Evolutionary conservation across 2,113 vertebrate species (phyloP).

Genomic region (Laticauda laticaudata): DNA sequence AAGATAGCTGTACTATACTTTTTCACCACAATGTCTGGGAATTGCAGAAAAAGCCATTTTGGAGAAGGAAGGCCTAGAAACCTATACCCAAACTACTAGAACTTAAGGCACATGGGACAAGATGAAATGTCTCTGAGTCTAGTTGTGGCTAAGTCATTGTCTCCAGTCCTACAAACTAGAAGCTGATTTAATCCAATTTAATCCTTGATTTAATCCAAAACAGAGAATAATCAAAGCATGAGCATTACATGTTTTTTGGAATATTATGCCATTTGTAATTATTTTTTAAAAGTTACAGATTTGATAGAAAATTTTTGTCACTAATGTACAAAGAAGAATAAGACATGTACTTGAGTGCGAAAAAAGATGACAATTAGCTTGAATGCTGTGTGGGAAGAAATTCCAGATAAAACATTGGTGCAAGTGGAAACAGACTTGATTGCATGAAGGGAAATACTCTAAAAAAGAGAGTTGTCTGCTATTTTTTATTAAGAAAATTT

Average conservation of each 20-base stretch:
- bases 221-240: not conserved
- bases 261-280: not conserved
- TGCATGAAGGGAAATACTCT: not conserved
- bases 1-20: not conserved
- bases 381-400: not conserved
- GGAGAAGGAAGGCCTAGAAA: not conserved
- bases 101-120: not conserved
- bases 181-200: not conserved
- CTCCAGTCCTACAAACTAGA: not conserved
- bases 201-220: not conserved
- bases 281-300: not conserved
- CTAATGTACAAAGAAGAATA: not conserved
- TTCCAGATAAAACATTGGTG: not conserved
- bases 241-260: not conserved
- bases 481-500: not conserved
- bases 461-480: not conserved
- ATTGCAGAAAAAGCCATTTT: not conserved
- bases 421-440: not conserved
- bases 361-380: not conserved
- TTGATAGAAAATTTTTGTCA: not conserved
- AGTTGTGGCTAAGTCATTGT: not conserved
- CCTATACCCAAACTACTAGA: not conserved
- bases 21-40: not conserved
- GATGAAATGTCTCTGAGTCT: not conserved
- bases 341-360: not conserved